Conservation (phyloP, 2,888 invertebrate genomes). For the Ptilodon capucinus region DNA sequence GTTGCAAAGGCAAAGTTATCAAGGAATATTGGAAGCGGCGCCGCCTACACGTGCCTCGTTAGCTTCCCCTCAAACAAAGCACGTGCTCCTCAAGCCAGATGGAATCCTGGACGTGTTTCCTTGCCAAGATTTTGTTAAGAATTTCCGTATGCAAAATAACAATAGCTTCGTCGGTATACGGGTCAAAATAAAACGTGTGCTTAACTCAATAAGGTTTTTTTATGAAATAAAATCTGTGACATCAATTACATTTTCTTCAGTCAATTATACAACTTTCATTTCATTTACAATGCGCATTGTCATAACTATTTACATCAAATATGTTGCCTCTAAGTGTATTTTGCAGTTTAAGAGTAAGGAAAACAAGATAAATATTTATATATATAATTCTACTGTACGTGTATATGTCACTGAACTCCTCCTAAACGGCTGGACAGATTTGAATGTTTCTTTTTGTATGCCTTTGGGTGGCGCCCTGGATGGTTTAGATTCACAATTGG, state of each 20-base stretch:
- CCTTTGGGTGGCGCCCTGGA: no score
- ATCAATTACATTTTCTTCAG: not conserved
- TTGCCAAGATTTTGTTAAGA: not conserved
- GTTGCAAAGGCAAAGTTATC: constrained; percentile 11
- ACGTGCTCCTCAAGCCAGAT: constrained; percentile 5
- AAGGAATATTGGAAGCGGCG: constrained; percentile 10
- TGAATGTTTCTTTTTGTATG: no score
- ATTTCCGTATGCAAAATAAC: constrained; percentile 1
- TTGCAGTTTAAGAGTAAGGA: no score
- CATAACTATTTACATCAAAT: no score
- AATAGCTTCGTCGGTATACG: not conserved
- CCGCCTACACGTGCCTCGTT: constrained; percentile 33
- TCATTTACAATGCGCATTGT: no score
- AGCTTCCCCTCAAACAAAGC: constrained; percentile 18
- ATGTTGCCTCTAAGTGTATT: no score
- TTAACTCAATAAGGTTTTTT: not conserved
- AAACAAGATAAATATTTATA: no score
- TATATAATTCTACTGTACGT: no score
- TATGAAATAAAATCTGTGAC: not conserved
- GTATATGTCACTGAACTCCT: no score
- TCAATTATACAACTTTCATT: no score
- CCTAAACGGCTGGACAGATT: no score
- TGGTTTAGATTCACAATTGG: no score
- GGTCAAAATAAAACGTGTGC: not conserved
- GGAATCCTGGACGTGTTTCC: not conserved